These are phyloP conservation scores for Fabriciana adippe DNA, from an alignment of 2,888 invertebrate genomes.

Conservation along the genomic window DNA sequence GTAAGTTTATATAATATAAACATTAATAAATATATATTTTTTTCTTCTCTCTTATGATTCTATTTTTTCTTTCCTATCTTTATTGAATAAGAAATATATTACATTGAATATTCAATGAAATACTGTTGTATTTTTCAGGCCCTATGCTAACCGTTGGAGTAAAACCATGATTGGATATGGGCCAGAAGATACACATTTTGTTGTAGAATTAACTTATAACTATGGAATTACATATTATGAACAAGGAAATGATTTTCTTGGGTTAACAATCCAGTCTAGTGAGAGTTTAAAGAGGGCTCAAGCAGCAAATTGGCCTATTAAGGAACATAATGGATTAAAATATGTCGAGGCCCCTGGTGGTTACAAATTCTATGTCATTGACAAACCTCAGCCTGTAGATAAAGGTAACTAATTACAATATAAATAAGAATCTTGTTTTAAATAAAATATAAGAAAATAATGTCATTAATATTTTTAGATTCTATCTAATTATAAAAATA, in stretches of 20 bases:
- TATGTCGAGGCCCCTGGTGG: conserved; percentile 94
- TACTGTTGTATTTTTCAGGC: conserved; percentile 79
- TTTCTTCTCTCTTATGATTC: neutral
- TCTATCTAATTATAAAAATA: no score
- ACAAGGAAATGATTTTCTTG: conserved; percentile 95
- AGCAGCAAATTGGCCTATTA: conserved; percentile 87
- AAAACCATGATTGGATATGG: conserved; percentile 99
- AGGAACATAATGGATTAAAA: conserved; percentile 82
- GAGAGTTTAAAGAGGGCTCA: conserved; percentile 89
- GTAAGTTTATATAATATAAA: conserved; percentile 69
- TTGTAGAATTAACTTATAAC: conserved; percentile 98
- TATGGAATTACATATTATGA: conserved; percentile 95
- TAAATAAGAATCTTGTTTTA: neutral
- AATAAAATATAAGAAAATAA: no score
- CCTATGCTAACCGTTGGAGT: conserved; percentile 98
- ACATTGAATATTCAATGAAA: neutral
- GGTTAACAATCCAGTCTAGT: conserved; percentile 91
- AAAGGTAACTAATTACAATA: conserved; percentile 76
- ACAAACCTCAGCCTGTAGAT: conserved; percentile 86
- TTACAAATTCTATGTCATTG: conserved; percentile 91
- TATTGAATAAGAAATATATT: no score
- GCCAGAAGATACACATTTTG: conserved; percentile 96
- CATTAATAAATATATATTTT: neutral
- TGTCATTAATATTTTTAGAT: no score
- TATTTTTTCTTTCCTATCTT: neutral